Percentiles rank a stretch among this genome's conserved stretches.
Conservation (phyloP, 2,797 vertebrate species). For the Spondyliosoma cantharus region DNA sequence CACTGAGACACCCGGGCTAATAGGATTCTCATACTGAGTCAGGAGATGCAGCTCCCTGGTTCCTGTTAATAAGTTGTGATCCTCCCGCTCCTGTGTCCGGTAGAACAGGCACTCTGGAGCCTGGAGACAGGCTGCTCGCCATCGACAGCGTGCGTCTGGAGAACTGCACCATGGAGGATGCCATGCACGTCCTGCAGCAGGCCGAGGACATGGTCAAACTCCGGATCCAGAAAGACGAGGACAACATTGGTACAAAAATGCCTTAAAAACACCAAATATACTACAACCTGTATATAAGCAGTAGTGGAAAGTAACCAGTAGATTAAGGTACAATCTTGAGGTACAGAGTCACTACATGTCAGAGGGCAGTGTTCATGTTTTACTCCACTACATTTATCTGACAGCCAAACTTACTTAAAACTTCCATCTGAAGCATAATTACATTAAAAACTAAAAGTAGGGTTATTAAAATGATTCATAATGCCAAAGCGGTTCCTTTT, state of each 20-base stretch:
- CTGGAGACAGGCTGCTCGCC: conserved; percentile 95
- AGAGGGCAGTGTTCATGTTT: background rate
- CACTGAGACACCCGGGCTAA: conserved; percentile 61
- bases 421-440: too few species aligned
- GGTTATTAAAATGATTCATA: too few species aligned
- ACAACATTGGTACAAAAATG: conserved; percentile 90
- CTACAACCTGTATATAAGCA: background rate
- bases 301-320: background rate
- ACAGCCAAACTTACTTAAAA: background rate
- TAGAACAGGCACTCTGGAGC: conserved; percentile 97
- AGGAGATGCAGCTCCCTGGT: conserved; percentile 33
- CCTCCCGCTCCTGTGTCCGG: conserved; percentile 44
- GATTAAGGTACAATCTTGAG: background rate
- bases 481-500: background rate
- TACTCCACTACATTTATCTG: background rate
- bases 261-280: conserved; percentile 1
- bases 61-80: conserved; percentile 48
- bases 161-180: conserved; percentile 96
- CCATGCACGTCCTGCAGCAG: conserved; percentile 94
- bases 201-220: conserved; percentile 98
- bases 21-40: conserved; percentile 71
- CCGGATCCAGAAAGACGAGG: conserved; percentile 97
- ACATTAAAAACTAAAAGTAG: too few species aligned
- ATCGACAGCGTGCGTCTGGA: conserved; percentile 97
- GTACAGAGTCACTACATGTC: too few species aligned